phyloP scores from a whole-genome alignment of 2,888 invertebrate genomes.

The Germaria angustata region DNA sequence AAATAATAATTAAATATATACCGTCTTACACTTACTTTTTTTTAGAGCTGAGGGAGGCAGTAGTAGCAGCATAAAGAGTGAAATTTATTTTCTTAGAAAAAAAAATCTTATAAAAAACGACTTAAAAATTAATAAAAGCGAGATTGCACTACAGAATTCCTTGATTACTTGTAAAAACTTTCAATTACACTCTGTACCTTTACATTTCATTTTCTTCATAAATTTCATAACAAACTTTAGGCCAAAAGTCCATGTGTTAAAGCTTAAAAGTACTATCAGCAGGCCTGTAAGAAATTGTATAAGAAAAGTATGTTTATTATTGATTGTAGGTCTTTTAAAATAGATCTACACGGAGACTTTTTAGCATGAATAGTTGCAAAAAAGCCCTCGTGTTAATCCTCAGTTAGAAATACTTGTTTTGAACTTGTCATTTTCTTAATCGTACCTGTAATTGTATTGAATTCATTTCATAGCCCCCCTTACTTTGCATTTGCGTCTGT shows the following conservation, averaged over 20 bases:
- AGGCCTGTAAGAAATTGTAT: slow-evolving; percentile 71
- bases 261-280: slow-evolving; percentile 71
- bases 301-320: slow-evolving; percentile 31
- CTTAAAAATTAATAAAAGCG: slow-evolving; percentile 68
- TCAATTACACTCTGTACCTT: slow-evolving; percentile 53
- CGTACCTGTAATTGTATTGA: slow-evolving; percentile 80
- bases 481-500: slow-evolving; percentile 97
- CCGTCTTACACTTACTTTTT: slow-evolving; percentile 29
- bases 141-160: slow-evolving; percentile 75
- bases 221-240: slow-evolving; percentile 54
- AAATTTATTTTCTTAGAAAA: slow-evolving; percentile 38
- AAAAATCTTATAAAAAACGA: slow-evolving; percentile 42
- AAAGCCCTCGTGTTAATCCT: not conserved
- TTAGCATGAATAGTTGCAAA: too few species aligned
- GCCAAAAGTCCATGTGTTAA: slow-evolving; percentile 67
- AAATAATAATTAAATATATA: not conserved
- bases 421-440: slow-evolving; percentile 58
- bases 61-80: slow-evolving; percentile 37
- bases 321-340: not conserved
- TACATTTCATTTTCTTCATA: not conserved
- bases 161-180: slow-evolving; percentile 48
- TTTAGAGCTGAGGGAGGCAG: slow-evolving; percentile 11
- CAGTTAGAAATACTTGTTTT: not conserved
- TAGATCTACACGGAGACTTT: not conserved
- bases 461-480: slow-evolving; percentile 93